Percentiles rank a stretch among this genome's conserved stretches.
Conservation (phyloP, 1,140 invertebrate genomes). For the Tetramorium alpestre region DNA sequence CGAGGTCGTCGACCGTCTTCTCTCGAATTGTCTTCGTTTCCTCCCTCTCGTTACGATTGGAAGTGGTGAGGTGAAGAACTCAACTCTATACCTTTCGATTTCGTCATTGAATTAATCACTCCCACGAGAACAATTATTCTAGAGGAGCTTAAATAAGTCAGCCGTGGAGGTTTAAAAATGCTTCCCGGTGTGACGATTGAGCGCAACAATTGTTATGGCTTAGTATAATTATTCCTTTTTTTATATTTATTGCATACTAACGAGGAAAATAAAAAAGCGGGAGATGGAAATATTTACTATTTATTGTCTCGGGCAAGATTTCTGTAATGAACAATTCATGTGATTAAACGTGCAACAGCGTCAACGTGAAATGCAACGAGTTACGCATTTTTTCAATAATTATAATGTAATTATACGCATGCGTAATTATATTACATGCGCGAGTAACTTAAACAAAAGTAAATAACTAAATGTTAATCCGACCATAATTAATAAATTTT, state of each 20-base stretch:
- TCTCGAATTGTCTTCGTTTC: slow-evolving; percentile 32
- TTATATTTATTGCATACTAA: neutral
- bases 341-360: slow-evolving; percentile 13
- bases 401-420: slow-evolving; percentile 17
- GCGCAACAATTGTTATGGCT: slow-evolving; percentile 1
- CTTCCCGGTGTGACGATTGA: neutral
- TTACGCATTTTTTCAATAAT: slow-evolving; percentile 28
- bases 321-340: neutral
- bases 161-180: slow-evolving; percentile 28
- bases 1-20: slow-evolving; percentile 35
- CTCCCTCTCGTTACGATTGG: slow-evolving; percentile 26
- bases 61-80: slow-evolving; percentile 2
- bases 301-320: neutral
- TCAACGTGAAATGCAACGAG: slow-evolving; percentile 1
- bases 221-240: slow-evolving; percentile 8
- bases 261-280: neutral
- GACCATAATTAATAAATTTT: slow-evolving; percentile 25
- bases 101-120: slow-evolving; percentile 46
- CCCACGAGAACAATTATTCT: slow-evolving; percentile 39
- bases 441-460: slow-evolving; percentile 15
- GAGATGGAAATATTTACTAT: neutral
- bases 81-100: slow-evolving; percentile 23
- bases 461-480: slow-evolving; percentile 32
- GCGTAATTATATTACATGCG: slow-evolving; percentile 16
- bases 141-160: slow-evolving; percentile 21